Evolutionary conservation across 2,888 invertebrate species (phyloP), one percentile per base, ranked within the genome.

Genomic region (Brachynemurus nebulosus): DNA sequence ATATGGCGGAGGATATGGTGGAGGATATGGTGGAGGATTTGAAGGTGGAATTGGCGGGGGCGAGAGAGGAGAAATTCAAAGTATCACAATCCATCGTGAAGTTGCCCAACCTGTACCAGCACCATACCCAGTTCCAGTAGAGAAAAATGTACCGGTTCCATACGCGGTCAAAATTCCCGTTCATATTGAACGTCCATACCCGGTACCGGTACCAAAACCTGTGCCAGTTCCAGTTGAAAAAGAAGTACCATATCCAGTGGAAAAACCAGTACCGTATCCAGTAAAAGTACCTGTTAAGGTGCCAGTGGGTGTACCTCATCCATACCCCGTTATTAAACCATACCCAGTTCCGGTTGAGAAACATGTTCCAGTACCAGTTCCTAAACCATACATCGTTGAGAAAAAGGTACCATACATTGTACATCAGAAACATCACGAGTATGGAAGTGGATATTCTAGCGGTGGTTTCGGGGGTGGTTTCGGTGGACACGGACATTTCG

Each of bases 261-360:
- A 40, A 12, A 40, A 40, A 40, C 40, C 8, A 4, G 40, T 40
- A 9, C 70, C 69, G 8, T 63, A 62, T 51, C 65, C 66, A 18
- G 65, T 71, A 5, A 59, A 65, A 47, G 69, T 70, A 36, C 68
- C 68, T 33, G 63, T 70, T 16, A 64, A 65, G 55, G 74, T 76
- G 14, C 71, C 72, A 2, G 67, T 69, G 1, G 59, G 61, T 1
- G 71, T 72, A 17, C 71, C 71, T 1, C 69, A 70, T n/a, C 74
- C 74, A 12, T 58, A 58, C n/a, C 60, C 59, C 7, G 55, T 56
- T 11, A 62, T 62, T 18, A 37, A 37, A 17, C 37, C 30, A 5
- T 72, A 72, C 52, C 74, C 72, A n/a, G 73, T 74, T 2, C 64
- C 66, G 1, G 70, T 70, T 3, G n/a, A n/a, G n/a, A n/a, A n/a